Conservation (phyloP, 2,888 invertebrate genomes). For the Apotomis betuletana region DNA sequence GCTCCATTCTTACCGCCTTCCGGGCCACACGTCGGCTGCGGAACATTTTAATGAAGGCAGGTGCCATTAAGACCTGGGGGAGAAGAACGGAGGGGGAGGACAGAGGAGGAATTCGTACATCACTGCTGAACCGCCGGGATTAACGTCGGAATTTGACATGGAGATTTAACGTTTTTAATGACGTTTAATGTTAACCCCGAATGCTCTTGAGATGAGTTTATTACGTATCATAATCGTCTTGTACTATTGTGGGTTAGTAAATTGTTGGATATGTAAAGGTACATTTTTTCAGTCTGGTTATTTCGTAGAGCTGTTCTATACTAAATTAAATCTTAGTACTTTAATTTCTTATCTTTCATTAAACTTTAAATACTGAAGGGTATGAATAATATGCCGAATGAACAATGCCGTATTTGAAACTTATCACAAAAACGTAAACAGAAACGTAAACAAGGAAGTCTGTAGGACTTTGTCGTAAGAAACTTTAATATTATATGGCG, state of each 20-base stretch:
- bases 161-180: slow-evolving; percentile 9
- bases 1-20: slow-evolving; percentile 23
- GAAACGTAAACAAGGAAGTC: background rate
- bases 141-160: slow-evolving; percentile 21
- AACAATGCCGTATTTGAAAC: no score
- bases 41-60: slow-evolving; percentile 38
- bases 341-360: no score
- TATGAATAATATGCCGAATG: no score
- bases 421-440: no score
- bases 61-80: slow-evolving; percentile 20
- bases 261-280: no score
- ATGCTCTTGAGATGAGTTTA: background rate
- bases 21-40: slow-evolving; percentile 28
- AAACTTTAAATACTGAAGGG: no score
- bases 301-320: no score
- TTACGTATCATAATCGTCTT: no score
- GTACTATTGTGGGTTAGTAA: no score
- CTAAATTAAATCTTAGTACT: no score
- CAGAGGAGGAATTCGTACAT: slow-evolving; percentile 25
- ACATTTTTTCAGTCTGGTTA: no score
- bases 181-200: background rate
- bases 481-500: slow-evolving; percentile 19
- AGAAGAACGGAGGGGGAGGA: background rate
- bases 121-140: slow-evolving; percentile 27
- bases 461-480: slow-evolving; percentile 7